Base-by-base conservation (phyloP, 2,888 invertebrate genomes). In the Diplolepis rosae region DNA sequence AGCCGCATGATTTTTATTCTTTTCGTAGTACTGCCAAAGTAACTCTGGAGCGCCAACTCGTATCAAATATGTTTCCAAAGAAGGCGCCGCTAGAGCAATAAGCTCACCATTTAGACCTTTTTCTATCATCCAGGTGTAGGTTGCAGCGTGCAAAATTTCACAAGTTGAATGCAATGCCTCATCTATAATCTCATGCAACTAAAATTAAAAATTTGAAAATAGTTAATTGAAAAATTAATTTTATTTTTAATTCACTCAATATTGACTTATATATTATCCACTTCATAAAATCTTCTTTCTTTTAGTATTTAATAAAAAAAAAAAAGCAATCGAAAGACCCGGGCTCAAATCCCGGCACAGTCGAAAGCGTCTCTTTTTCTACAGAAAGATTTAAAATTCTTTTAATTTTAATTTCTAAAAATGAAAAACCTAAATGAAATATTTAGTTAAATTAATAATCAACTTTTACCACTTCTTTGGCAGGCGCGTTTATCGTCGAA, bases 1-100 rank as follows among this genome's bases (percentile, higher is more conserved):
- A 9, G 96, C 95, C 1, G 95, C 93, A 86, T 97, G 98, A 87
- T 98, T 96, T 30, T 95, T 94, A 83, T 94, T 94, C 86, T 95
- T 95, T 89, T 99, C 98, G 84, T 98, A 97, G 87, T 95, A 98
- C 89, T 97, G 97, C 98, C 99, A 99, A 69, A 99, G 90, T 77
- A 99, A 74, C 56, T 88, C 87, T 1, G 87, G 88, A 0, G 85
- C 86, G 72, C 86, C 85, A 1, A 85, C 83, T 1, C 87, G 85
- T 66, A 91, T 92, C 52, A 97, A 90, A 88, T 95, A 97, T 28
- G 92, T 91, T 87, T 97, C 96, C 54, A 97, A 90, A 9, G 94
- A 95, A 1, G 93, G 91, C 48, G 93, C 92, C 11, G 92, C 92
- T 0, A 93, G 90, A 56, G 92, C 91, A 65, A 93, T 92, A 52